Base-by-base conservation (phyloP, 1,140 invertebrate genomes). In the Lanistes nyassanus region DNA sequence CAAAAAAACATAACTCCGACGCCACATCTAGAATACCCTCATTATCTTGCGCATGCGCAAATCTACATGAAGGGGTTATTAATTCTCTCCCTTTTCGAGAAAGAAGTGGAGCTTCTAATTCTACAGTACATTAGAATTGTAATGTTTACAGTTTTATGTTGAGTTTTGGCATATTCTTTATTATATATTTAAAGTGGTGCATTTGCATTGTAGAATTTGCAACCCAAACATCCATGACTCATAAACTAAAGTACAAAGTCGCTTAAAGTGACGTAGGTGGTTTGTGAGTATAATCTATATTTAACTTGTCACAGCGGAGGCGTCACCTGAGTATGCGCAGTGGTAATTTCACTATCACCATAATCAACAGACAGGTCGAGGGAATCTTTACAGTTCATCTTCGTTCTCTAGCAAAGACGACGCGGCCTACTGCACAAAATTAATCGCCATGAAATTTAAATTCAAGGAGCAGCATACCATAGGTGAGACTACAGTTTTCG, bases 381-480 rank as follows among this genome's bases (percentile, higher is more conserved):
- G 36, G 9, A 66, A n/a, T 42, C 19, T 23, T 31, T 7, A 21
- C 13, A 11, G 19, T 3, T 66, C 19, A 37, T 42, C 13, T 23
- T 42, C 26, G 2, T 47, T 47, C 42, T 16, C 5, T 47, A 0
- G 19, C 2, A 13, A 16, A 47, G 42, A 1, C 9, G 42, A 47
- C 42, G 42, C 42, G 19, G 42, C 5, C 9, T 6, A 47, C 19
- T 47, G 1, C 5, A 9, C 9, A 16, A 13, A 47, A 47, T 47
- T 47, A 47, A 37, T 62, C 34, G 81, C 81, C 29, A 87, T 87
- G 86, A 87, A 86, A 68, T 87, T 86, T 75, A 86, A 86, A 72
- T 87, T 86, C 68, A 86, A 85, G 72, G 85, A 87, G 71, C 84
- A 87, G 60, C 82, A 86, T 62, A 85, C 81, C 19, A 81, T 85